These are phyloP conservation scores for Agrochola lota DNA, from an alignment of 2,888 invertebrate species.

Conservation along the genomic window DNA sequence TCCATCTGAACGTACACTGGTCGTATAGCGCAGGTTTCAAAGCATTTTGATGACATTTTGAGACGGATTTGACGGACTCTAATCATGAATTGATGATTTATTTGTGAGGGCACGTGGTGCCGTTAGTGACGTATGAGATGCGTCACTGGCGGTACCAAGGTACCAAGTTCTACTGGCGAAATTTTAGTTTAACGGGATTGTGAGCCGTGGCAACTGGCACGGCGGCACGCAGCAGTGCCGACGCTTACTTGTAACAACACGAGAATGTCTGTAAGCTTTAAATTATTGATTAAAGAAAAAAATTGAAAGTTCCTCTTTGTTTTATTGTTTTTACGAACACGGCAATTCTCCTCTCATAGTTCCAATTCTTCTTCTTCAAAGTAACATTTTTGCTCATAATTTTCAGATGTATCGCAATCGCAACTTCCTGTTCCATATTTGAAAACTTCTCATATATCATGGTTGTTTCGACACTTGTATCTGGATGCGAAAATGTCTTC, in stretches of 20 bases:
- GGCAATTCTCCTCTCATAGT: background rate
- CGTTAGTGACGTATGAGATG: slow-evolving; percentile 75
- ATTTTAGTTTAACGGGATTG: slow-evolving; percentile 78
- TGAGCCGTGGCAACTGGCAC: slow-evolving; percentile 68
- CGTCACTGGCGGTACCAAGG: slow-evolving; percentile 70
- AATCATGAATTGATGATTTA: slow-evolving; percentile 76
- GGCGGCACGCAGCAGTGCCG: slow-evolving; percentile 67
- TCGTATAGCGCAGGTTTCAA: slow-evolving; percentile 69
- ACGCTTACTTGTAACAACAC: slow-evolving; percentile 78
- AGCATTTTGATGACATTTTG: slow-evolving; percentile 72
- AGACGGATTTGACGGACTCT: slow-evolving; percentile 73
- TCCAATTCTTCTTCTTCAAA: slow-evolving; percentile 1
- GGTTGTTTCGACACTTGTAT: background rate
- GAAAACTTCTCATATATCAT: slow-evolving; percentile 1
- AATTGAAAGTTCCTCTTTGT: slow-evolving; percentile 84
- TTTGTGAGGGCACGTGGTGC: slow-evolving; percentile 64
- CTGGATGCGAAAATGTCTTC: background rate
- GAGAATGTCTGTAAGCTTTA: slow-evolving; percentile 89
- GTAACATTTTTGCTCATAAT: slow-evolving; percentile 22
- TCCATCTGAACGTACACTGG: slow-evolving; percentile 60
- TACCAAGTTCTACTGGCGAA: slow-evolving; percentile 77
- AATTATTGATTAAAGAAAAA: slow-evolving; percentile 90
- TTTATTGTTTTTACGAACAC: slow-evolving; percentile 73
- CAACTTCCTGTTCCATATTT: slow-evolving; percentile 16
- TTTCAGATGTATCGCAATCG: slow-evolving; percentile 40